A percentile compares a stretch with the other conserved stretches of the same genome.
Conservation (phyloP, 2,113 vertebrate genomes). For the Ceratotherium simum region DNA sequence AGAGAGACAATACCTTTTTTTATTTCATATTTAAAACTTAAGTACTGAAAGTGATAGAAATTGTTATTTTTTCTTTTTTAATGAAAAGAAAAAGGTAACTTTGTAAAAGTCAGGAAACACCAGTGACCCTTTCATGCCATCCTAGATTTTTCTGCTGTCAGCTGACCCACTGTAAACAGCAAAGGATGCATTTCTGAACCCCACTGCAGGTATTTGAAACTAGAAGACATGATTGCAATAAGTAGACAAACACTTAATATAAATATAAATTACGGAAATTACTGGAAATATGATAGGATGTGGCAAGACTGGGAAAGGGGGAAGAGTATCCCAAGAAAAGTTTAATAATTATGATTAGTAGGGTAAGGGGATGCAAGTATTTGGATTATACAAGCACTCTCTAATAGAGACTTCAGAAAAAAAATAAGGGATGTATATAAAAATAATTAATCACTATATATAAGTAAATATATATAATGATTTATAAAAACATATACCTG, state of each 20-base stretch:
- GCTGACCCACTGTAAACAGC: neutral
- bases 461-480: neutral
- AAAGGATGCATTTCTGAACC: neutral
- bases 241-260: neutral
- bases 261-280: neutral
- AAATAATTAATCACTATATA: neutral
- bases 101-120: slow-evolving; percentile 38
- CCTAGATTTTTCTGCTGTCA: neutral
- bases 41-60: neutral
- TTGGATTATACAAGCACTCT: neutral
- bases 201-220: neutral
- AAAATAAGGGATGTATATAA: neutral
- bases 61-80: neutral
- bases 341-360: neutral
- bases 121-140: neutral
- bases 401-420: neutral
- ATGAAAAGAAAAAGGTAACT: slow-evolving; percentile 24
- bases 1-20: neutral
- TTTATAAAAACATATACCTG: neutral
- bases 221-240: neutral
- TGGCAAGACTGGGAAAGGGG: neutral
- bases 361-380: neutral
- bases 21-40: slow-evolving; percentile 30
- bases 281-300: neutral
- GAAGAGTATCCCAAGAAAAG: neutral